Evolutionary conservation across 1,140 invertebrate genomes (phyloP), one percentile per base, ranked within the genome.

Genomic region (Euwallacea fornicatus): DNA sequence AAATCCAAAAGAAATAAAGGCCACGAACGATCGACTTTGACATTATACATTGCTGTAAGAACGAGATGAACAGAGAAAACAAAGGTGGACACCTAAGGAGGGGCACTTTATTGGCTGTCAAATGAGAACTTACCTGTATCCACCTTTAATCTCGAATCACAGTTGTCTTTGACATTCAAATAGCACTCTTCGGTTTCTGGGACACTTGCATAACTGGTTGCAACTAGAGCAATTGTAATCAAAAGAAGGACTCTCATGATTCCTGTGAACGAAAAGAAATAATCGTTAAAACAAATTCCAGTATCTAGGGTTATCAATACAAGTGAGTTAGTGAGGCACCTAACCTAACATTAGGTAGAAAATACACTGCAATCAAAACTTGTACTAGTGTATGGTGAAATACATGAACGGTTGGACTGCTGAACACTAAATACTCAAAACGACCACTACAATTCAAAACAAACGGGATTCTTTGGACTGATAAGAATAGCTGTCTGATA

Each of bases 101-200:
- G 21, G 21, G 21, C 21, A 33, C 21, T 33, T 33, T 33, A 2
- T 33, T 33, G 21, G 4, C 21, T 2, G 21, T 33, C 21, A 33
- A 33, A 33, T 33, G 21, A 33, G 21, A 2, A 33, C 21, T 33
- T 33, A 33, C 55, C n/a, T 13, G 67, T 69, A 76, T 76, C 80
- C 78, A 84, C 84, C 78, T 76, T 71, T 33, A 33, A 1, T 33
- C 21, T 33, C 4, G 21, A 1, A 33, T 33, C 21, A 33, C 21
- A 33, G 21, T 33, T 33, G 21, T 33, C 21, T 33, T 33, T 33
- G 2, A 88, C 85, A 74, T 88, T 85, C 13, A 83, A 83, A 77
- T 88, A 91, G 78, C 90, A 92, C 53, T 90, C 86, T 4, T 81
- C 79, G 13, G 83, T 83, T 47, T 79, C 81, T 21, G 86, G n/a